Percentiles rank a stretch among this genome's conserved stretches.
phyloP scores from a whole-genome alignment of 1,140 invertebrate genomes.

The Halesus radiatus region DNA sequence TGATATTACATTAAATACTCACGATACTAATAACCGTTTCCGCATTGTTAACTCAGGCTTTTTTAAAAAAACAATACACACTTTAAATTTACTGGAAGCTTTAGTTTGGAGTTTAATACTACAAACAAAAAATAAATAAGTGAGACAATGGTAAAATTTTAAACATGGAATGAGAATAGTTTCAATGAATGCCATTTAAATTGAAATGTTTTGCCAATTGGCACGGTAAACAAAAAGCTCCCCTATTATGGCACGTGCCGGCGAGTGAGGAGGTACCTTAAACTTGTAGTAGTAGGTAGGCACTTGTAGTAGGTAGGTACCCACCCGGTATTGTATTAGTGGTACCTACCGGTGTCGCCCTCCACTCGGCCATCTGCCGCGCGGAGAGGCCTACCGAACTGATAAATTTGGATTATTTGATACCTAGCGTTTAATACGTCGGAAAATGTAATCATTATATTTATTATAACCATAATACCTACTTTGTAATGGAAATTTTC shows the following conservation, averaged over 20 bases:
- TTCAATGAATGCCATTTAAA: conserved; percentile 4
- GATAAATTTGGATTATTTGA: conserved; percentile 20
- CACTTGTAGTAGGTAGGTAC: not conserved
- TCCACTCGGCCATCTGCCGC: conserved; percentile 53
- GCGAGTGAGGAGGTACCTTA: not conserved
- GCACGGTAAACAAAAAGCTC: not conserved
- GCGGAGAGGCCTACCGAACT: conserved; percentile 12
- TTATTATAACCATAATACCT: not conserved
- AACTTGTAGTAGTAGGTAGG: not conserved
- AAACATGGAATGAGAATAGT: not conserved
- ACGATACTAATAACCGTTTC: too few relatives aligned
- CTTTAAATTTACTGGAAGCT: too few relatives aligned
- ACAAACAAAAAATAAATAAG: too few relatives aligned
- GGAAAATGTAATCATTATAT: not conserved
- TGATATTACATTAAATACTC: too few relatives aligned
- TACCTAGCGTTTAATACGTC: not conserved
- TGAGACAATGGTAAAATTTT: too few relatives aligned
- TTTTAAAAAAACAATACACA: too few relatives aligned
- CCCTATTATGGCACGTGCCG: conserved; percentile 17
- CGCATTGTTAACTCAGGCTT: too few relatives aligned
- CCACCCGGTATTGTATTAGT: not conserved
- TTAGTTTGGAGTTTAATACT: too few relatives aligned
- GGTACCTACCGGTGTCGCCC: too few relatives aligned
- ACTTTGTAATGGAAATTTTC: not conserved
- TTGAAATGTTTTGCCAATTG: not conserved